phyloP scores from a whole-genome alignment of 2,797 vertebrate species.

The Lepilemur septentrionalis region DNA sequence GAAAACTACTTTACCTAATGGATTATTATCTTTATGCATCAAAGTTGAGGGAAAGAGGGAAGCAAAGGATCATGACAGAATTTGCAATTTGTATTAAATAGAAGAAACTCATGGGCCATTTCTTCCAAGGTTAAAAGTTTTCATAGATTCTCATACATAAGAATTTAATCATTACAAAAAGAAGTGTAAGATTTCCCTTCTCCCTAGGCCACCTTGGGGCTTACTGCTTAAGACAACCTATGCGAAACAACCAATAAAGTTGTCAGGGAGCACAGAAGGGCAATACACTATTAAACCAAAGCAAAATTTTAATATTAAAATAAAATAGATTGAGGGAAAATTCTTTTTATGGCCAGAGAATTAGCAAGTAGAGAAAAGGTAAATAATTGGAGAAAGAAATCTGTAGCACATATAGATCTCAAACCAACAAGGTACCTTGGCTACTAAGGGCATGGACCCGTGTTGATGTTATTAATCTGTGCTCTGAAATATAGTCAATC shows the following conservation, averaged over 20 bases:
- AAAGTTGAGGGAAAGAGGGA: neutral
- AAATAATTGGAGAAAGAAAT: slow-evolving; percentile 13
- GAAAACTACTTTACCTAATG: slow-evolving; percentile 27
- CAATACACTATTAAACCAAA: neutral
- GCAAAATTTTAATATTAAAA: neutral
- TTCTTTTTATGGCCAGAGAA: neutral
- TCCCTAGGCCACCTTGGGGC: neutral
- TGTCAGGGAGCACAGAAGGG: neutral
- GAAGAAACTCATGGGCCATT: neutral
- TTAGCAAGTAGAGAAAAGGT: neutral
- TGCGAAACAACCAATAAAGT: neutral
- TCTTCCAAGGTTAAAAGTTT: slow-evolving; percentile 18
- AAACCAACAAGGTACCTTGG: neutral
- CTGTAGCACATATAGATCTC: neutral
- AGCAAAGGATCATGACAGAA: neutral
- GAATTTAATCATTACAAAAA: slow-evolving; percentile 37
- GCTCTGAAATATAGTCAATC: neutral
- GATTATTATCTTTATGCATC: slow-evolving; percentile 47
- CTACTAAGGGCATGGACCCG: neutral
- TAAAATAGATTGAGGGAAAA: neutral
- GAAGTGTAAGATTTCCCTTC: neutral
- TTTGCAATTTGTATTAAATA: neutral
- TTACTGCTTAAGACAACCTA: neutral
- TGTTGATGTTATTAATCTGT: neutral
- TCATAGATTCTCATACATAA: slow-evolving; percentile 25